Evolutionary conservation across 1,140 invertebrate species (phyloP).

Genomic region (Tetramorium parvispinum): DNA sequence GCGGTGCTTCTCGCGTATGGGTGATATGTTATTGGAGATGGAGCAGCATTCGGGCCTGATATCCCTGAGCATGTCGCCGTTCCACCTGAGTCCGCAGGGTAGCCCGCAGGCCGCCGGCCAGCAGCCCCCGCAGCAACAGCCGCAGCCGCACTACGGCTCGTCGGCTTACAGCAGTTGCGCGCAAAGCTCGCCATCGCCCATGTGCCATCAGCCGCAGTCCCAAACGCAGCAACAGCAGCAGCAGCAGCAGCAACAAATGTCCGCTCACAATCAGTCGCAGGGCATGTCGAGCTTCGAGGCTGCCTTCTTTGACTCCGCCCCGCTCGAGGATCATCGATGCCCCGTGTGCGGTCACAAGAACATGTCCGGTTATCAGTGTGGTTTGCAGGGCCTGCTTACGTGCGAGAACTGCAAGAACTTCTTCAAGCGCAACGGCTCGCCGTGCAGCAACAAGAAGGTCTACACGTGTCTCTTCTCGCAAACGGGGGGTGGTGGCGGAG

Average conservation of each 20-base stretch:
- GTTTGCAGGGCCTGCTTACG: slow-evolving; percentile 92
- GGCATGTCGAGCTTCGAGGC: slow-evolving; percentile 83
- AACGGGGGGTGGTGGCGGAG: slow-evolving; percentile 86
- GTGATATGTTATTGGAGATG: slow-evolving; percentile 93
- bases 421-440: slow-evolving; percentile 94
- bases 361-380: slow-evolving; percentile 99
- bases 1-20: slow-evolving; percentile 81
- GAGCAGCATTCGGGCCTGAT: slow-evolving; percentile 93
- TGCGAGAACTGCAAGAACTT: slow-evolving; percentile 99
- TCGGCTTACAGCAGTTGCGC: slow-evolving; percentile 79
- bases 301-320: slow-evolving; percentile 92
- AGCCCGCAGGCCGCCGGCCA: slow-evolving; percentile 84
- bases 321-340: slow-evolving; percentile 98
- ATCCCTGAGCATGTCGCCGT: slow-evolving; percentile 94
- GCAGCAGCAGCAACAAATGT: slow-evolving; percentile 68
- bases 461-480: slow-evolving; percentile 93
- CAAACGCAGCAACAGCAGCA: slow-evolving; percentile 68
- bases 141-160: slow-evolving; percentile 78
- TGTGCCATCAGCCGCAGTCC: slow-evolving; percentile 79
- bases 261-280: slow-evolving; percentile 73
- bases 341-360: slow-evolving; percentile 98
- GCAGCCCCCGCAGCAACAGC: slow-evolving; percentile 73
- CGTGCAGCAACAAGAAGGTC: slow-evolving; percentile 99
- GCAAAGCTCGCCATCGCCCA: slow-evolving; percentile 83
- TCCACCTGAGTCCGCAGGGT: slow-evolving; percentile 90